A percentile compares a stretch with the other conserved stretches of the same genome.
Evolutionary conservation across 1,140 invertebrate genomes (phyloP).

Genomic region (Drosophila oshimai): DNA sequence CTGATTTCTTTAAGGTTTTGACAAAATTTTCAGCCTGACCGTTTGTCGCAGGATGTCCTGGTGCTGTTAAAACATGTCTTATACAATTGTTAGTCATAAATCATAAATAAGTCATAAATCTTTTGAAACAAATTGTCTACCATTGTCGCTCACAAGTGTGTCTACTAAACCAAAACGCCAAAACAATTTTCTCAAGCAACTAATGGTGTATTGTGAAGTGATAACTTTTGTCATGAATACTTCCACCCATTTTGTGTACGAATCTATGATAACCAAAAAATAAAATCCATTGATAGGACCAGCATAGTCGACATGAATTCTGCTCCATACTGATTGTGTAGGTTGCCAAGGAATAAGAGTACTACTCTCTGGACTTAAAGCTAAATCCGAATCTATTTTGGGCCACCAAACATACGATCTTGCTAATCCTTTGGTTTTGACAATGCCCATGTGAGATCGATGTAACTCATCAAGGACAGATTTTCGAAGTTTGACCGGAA

Average conservation of each 20-base stretch:
- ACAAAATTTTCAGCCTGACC: conserved; percentile 1
- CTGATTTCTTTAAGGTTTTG: not conserved
- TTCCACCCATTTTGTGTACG: conserved; percentile 1
- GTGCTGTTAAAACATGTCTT: too few species aligned
- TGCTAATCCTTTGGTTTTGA: conserved; percentile 82
- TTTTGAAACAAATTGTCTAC: not conserved
- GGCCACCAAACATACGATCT: conserved; percentile 82
- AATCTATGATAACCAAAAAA: not conserved
- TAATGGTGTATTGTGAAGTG: too few species aligned
- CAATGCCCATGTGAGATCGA: conserved; percentile 23
- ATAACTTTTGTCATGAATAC: conserved; percentile 6
- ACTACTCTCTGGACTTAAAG: not conserved
- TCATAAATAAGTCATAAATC: too few species aligned
- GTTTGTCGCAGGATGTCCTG: too few species aligned
- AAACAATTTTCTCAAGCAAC: too few species aligned
- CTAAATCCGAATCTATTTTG: conserved; percentile 70
- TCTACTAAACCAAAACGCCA: not conserved
- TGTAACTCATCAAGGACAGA: conserved; percentile 69
- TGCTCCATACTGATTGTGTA: conserved; percentile 1
- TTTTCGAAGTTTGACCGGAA: conserved; percentile 43
- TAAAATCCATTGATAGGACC: not conserved
- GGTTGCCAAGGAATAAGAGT: conserved; percentile 5
- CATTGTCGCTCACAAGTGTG: not conserved
- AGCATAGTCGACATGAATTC: conserved; percentile 8
- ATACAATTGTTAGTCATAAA: not conserved